phyloP scores from a whole-genome alignment of 2,797 vertebrate species.

The Scyliorhinus canicula region DNA sequence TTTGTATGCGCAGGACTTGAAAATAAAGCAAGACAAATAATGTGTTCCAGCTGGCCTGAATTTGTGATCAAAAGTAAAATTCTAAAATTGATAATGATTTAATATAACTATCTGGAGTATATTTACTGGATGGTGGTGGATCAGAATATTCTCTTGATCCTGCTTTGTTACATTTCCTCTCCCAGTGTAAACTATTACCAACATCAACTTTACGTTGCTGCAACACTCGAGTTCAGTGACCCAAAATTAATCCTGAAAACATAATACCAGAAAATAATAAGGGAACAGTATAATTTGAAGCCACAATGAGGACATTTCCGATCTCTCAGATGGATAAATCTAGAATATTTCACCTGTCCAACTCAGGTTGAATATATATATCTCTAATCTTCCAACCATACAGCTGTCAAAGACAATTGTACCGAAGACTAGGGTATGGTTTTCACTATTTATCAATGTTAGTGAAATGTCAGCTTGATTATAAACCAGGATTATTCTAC shows the following conservation, averaged over 20 bases:
- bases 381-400: background rate
- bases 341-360: background rate
- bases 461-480: constrained; percentile 10
- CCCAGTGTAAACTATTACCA: background rate
- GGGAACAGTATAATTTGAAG: constrained; percentile 43
- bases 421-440: background rate
- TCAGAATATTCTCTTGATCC: background rate
- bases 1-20: background rate
- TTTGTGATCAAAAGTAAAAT: background rate
- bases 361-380: constrained; percentile 11
- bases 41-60: background rate
- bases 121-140: background rate
- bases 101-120: background rate
- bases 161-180: background rate
- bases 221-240: constrained; percentile 49
- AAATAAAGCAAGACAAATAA: background rate
- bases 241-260: constrained; percentile 56
- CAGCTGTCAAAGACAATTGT: constrained; percentile 12
- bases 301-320: background rate
- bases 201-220: constrained; percentile 40
- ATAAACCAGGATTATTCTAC: background rate
- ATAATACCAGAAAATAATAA: constrained; percentile 54
- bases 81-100: background rate
- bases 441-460: background rate
- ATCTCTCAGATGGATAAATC: background rate